Conservation (phyloP, 1,140 invertebrate genomes). For the Bradynema listronoti region DNA sequence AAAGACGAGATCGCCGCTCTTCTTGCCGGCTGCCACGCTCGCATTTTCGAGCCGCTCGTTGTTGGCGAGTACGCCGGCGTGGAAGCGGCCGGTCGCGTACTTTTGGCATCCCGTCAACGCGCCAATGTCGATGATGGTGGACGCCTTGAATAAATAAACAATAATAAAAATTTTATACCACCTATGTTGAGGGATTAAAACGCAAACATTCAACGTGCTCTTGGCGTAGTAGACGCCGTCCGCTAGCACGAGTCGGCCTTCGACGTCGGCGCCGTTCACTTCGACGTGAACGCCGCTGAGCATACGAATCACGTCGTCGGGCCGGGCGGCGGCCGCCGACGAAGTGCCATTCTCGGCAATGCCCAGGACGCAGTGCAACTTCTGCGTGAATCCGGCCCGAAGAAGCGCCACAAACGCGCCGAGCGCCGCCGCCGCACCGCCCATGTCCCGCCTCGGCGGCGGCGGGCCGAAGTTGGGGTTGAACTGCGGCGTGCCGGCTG, state of each 20-base stretch:
- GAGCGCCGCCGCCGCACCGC: constrained; percentile 77
- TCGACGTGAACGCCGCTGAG: constrained; percentile 83
- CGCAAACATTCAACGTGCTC: constrained; percentile 31
- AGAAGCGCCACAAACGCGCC: constrained; percentile 75
- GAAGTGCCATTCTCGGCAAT: constrained; percentile 82
- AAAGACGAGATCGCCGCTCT: constrained; percentile 63
- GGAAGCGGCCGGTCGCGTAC: constrained; percentile 76
- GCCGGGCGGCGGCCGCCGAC: constrained; percentile 63
- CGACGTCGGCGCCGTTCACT: constrained; percentile 71
- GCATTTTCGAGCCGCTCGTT: constrained; percentile 66
- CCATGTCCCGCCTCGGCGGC: too few species aligned
- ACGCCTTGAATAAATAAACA: constrained; percentile 67
- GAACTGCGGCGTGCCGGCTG: constrained; percentile 81
- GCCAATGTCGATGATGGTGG: constrained; percentile 78
- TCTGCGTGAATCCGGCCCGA: constrained; percentile 65
- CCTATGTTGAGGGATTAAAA: background rate
- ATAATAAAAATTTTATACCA: constrained; percentile 22
- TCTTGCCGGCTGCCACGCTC: constrained; percentile 64
- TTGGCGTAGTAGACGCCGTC: constrained; percentile 62
- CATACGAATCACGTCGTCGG: constrained; percentile 79
- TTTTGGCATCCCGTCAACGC: constrained; percentile 83
- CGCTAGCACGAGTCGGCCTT: constrained; percentile 75
- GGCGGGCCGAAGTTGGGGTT: too few species aligned
- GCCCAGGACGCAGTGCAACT: constrained; percentile 78
- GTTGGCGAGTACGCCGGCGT: constrained; percentile 74